phyloP scores from a whole-genome alignment of 2,113 vertebrate genomes.

The Lichenostomus cassidix region DNA sequence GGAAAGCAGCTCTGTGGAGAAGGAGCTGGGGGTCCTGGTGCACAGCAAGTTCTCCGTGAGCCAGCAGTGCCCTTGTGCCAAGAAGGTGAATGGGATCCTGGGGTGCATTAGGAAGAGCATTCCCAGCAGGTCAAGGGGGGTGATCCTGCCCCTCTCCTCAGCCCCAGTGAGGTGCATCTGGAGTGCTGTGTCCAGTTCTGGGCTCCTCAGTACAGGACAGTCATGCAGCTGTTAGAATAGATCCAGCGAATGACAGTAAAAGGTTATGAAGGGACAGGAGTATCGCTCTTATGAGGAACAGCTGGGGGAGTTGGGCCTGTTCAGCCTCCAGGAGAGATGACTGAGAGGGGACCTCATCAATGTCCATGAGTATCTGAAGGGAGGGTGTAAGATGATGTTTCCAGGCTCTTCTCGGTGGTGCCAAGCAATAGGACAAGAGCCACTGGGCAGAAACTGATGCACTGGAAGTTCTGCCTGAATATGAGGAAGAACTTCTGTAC shows the following conservation, averaged over 20 bases:
- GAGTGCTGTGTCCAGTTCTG: background rate
- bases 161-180: background rate
- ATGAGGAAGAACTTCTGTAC: background rate
- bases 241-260: background rate
- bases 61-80: background rate
- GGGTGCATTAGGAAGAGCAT: background rate
- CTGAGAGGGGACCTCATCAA: background rate
- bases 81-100: no score
- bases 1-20: background rate
- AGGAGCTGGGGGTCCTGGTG: background rate
- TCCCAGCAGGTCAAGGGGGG: background rate
- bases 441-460: background rate
- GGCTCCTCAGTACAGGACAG: background rate
- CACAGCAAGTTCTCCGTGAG: background rate
- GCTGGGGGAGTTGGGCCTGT: background rate
- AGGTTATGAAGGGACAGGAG: background rate
- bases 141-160: background rate
- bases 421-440: background rate
- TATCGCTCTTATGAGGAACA: background rate
- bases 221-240: fast-evolving
- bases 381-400: fast-evolving
- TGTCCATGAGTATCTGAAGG: background rate
- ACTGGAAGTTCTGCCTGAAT: background rate
- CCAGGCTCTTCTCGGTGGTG: background rate
- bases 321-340: background rate